These are phyloP conservation scores for Patiria miniata DNA, from an alignment of 35 echinoderm and acorn worm species.

Conservation along the genomic window DNA sequence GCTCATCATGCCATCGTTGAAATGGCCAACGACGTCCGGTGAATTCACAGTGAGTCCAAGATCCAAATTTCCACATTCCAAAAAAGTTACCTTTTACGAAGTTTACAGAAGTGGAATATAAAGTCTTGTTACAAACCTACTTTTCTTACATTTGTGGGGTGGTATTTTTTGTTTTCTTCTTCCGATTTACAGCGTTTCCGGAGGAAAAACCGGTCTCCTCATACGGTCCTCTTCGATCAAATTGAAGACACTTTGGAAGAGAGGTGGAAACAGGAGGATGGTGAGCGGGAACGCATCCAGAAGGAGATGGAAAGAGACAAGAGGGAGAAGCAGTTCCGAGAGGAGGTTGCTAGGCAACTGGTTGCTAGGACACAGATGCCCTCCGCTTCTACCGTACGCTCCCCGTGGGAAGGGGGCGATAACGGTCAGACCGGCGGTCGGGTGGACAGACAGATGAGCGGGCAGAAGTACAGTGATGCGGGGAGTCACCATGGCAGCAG, in stretches of 20 bases:
- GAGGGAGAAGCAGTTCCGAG: constrained; percentile 45
- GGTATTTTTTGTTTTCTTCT: constrained; percentile 10
- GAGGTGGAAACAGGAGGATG: constrained; percentile 67
- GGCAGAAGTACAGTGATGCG: neutral
- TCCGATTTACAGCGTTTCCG: constrained; percentile 68
- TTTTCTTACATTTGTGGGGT: too few species aligned
- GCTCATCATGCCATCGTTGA: constrained; percentile 55
- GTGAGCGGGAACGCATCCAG: constrained; percentile 39
- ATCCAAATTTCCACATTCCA: neutral
- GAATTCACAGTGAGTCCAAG: constrained; percentile 70
- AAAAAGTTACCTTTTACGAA: too few species aligned
- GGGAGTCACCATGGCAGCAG: neutral
- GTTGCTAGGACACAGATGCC: constrained; percentile 36
- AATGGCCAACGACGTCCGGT: constrained; percentile 77
- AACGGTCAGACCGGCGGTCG: neutral
- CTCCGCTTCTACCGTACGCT: neutral
- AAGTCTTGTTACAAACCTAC: too few species aligned
- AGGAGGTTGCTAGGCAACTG: constrained; percentile 53
- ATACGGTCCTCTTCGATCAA: constrained; percentile 73
- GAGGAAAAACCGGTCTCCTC: constrained; percentile 65
- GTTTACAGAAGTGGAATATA: too few species aligned
- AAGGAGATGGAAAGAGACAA: constrained; percentile 48
- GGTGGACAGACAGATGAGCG: neutral
- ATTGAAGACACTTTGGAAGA: constrained; percentile 79
- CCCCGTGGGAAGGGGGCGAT: neutral